phyloP scores from a whole-genome alignment of 1,140 invertebrate species.

The Brachionus koreanus region DNA sequence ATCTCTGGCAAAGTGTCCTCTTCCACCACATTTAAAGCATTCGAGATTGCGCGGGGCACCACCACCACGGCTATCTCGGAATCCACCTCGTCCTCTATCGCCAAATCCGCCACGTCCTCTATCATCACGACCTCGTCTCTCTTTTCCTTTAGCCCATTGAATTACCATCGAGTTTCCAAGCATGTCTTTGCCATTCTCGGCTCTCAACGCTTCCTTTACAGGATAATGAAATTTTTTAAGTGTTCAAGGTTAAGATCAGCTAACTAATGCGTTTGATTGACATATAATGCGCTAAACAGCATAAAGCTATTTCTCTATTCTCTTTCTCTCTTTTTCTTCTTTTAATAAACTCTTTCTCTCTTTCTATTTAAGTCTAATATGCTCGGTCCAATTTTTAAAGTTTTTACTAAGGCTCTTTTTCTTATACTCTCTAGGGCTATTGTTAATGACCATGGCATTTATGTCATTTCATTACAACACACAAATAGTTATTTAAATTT shows the following conservation, averaged over 20 bases:
- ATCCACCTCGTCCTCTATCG: not conserved
- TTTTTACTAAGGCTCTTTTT: slow-evolving; percentile 26
- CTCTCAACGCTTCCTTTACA: slow-evolving; percentile 59
- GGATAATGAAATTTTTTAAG: slow-evolving; percentile 42
- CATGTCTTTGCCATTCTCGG: slow-evolving; percentile 60
- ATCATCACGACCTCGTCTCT: not conserved
- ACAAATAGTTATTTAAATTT: slow-evolving; percentile 21
- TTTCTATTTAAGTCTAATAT: not conserved
- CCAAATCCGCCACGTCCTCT: not conserved
- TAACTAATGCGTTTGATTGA: slow-evolving; percentile 15
- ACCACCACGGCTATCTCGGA: slow-evolving; percentile 2
- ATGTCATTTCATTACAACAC: slow-evolving; percentile 23
- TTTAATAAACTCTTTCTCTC: not conserved
- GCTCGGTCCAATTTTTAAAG: not conserved
- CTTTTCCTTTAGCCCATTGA: slow-evolving; percentile 59
- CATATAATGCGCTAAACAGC: not conserved
- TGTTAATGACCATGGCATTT: slow-evolving; percentile 3
- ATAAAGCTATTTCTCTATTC: slow-evolving; percentile 22
- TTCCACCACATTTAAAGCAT: slow-evolving; percentile 77
- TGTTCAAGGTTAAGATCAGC: slow-evolving; percentile 10
- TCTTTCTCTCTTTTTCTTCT: not conserved
- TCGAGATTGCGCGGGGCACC: slow-evolving; percentile 6
- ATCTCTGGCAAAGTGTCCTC: slow-evolving; percentile 35
- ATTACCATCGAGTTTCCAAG: slow-evolving; percentile 59
- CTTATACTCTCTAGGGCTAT: slow-evolving; percentile 10